Evolutionary conservation across 2,113 vertebrate species (phyloP).

Genomic region (Pseudonaja textilis): DNA sequence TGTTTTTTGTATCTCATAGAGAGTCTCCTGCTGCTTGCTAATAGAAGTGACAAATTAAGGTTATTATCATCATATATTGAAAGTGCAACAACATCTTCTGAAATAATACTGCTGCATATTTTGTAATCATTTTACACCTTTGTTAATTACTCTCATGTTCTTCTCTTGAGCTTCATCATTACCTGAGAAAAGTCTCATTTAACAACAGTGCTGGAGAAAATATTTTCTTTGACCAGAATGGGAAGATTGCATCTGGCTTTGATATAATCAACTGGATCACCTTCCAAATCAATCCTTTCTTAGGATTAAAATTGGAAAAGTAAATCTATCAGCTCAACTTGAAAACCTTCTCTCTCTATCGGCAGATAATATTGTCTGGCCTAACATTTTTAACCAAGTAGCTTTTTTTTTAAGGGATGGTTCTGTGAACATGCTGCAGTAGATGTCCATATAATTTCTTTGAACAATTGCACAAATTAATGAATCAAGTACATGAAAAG

Average conservation of each 20-base stretch:
- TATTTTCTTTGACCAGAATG: neutral
- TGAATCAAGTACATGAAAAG: neutral
- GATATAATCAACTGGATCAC: conserved; percentile 10
- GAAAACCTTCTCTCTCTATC: neutral
- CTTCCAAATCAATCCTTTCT: neutral
- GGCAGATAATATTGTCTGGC: neutral
- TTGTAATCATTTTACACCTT: neutral
- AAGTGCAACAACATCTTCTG: neutral
- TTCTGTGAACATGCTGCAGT: neutral
- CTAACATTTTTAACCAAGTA: neutral
- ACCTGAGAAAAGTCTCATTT: no score
- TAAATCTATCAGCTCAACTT: neutral
- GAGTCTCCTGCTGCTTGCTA: neutral
- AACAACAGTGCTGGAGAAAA: neutral
- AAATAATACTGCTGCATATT: neutral
- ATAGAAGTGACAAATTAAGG: neutral
- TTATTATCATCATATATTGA: neutral
- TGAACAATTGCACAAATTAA: neutral
- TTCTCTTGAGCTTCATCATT: neutral
- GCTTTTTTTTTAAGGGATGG: neutral
- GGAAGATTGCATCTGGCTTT: neutral
- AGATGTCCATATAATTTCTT: neutral
- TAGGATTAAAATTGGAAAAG: neutral
- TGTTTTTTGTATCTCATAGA: neutral
- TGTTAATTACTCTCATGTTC: neutral